phyloP scores from a whole-genome alignment of 2,113 vertebrate genomes.

The Galemys pyrenaicus region DNA sequence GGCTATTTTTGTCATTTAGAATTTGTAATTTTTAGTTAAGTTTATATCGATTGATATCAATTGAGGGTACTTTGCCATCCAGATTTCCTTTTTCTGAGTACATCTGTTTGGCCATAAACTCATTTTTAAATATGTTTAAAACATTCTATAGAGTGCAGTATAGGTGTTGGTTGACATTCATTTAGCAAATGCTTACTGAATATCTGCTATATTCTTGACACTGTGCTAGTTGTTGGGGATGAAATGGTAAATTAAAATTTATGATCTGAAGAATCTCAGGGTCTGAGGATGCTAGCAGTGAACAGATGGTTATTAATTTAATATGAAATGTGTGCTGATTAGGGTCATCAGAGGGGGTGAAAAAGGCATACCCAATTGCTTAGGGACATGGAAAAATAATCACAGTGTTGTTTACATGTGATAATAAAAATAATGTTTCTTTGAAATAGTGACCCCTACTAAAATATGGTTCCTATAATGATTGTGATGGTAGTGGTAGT shows the following conservation, averaged over 20 bases:
- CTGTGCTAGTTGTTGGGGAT: background rate
- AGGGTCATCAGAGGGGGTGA: background rate
- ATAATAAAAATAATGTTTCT: background rate
- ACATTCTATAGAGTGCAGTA: background rate
- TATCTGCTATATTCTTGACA: background rate
- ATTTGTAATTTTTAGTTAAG: constrained; percentile 32
- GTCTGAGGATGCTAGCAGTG: background rate
- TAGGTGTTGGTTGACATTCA: background rate
- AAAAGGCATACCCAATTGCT: background rate
- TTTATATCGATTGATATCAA: background rate
- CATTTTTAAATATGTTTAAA: constrained; percentile 8
- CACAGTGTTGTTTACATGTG: background rate
- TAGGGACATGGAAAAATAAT: background rate
- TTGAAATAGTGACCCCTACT: background rate
- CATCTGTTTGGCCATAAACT: no score
- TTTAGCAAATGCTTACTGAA: background rate
- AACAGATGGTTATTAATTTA: constrained; percentile 23
- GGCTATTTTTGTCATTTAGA: background rate
- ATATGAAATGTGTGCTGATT: background rate
- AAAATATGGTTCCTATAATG: background rate
- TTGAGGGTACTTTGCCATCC: background rate
- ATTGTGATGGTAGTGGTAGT: background rate
- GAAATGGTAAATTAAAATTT: background rate
- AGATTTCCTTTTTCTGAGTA: no score
- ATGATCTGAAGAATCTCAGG: background rate